Evolutionary conservation across 2,797 vertebrate genomes (phyloP), one percentile per base, ranked within the genome.

Genomic region (Neopelma chrysocephalum): DNA sequence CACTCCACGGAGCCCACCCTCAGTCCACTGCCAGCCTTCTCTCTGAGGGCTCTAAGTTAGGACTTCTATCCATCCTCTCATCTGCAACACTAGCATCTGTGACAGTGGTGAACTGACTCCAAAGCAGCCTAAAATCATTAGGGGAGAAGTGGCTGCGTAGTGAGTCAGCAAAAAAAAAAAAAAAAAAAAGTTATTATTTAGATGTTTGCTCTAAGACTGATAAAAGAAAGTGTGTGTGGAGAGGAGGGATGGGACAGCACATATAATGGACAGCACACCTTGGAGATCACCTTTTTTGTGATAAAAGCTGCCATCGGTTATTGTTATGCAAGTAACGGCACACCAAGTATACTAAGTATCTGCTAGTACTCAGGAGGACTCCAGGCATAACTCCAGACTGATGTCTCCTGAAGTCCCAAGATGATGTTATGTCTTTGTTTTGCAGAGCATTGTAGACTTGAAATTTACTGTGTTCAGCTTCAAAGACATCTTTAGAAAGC

Each of bases 351-450:
- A 32, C 23, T 26, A n/a, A 9, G 10, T 60, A 54, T 20, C 50
- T 80, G 32, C 50, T 40, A 26, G 7, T 9, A 48, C 36, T 47
- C 16, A 6, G 43, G 56, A 47, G 0, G 0, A 69, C 38, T 50
- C 22, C 16, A 60, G 36, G 21, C 38, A 23, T 47, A 79, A 60
- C 53, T 89, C 57, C 48, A 73, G 40, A 80, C 25, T 53, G 21
- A 60, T 29, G 31, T 22, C 40, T 62, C 32, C 40, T 36, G 5
- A 82, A 79, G 54, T 53, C 32, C 18, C 21, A 54, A 61, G 22
- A 43, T 23, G 6, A 45, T 19, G 17, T 23, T 23, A 73, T 10
- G 32, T n/a, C 66, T 77, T 81, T 17, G 31, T 54, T 40, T 50
- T 62, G 65, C 27, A 43, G 8, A 79, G 42, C 47, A 69, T 0